Percentiles rank a stretch among this genome's conserved stretches.
phyloP scores from a whole-genome alignment of 1,140 invertebrate genomes.

The Procambarus virginalis region DNA sequence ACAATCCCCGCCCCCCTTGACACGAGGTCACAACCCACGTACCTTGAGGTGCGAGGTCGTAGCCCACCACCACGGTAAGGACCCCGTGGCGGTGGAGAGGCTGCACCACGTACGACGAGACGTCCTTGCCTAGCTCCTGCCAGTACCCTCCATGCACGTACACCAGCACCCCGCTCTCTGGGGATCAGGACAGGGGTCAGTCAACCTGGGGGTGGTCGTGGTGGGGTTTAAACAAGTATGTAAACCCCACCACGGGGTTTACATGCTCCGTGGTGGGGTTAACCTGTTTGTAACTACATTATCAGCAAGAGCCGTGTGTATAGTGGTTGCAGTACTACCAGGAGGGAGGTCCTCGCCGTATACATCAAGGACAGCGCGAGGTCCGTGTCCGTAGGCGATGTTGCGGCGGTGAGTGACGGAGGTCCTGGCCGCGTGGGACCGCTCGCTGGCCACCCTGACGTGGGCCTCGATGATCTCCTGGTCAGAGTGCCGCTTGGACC shows the following conservation, averaged over 20 bases:
- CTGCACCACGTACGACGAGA: constrained; percentile 24
- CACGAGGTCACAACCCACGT: not conserved
- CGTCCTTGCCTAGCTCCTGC: constrained; percentile 10
- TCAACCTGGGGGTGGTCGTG: too few species aligned
- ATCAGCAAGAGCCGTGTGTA: too few species aligned
- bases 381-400: not conserved
- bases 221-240: too few species aligned
- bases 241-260: too few species aligned
- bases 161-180: constrained; percentile 7
- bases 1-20: not conserved
- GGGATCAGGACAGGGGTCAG: too few species aligned
- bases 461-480: not conserved
- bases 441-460: not conserved
- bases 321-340: not conserved
- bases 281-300: not conserved
- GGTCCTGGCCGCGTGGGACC: not conserved
- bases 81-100: not conserved
- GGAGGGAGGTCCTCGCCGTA: constrained; percentile 38
- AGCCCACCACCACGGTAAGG: constrained; percentile 4
- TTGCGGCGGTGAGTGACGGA: not conserved
- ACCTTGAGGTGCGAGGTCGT: constrained; percentile 40
- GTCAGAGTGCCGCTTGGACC: not conserved
- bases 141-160: constrained; percentile 47
- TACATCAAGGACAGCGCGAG: not conserved
- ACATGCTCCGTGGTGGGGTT: too few species aligned